phyloP scores from a whole-genome alignment of 2,888 invertebrate genomes.

The Hypsopygia costalis region DNA sequence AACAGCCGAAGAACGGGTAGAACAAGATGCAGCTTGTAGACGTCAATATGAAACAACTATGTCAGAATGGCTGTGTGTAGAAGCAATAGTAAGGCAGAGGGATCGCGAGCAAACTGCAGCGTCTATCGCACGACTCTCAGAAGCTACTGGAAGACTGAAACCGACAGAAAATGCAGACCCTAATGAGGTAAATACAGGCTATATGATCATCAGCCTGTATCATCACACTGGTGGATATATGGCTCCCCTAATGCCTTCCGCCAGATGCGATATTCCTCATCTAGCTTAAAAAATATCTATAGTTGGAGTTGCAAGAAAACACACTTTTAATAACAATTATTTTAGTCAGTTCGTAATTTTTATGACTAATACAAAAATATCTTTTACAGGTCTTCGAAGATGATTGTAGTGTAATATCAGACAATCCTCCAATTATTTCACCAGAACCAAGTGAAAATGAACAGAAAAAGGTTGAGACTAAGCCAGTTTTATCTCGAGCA shows the following conservation, averaged over 20 bases:
- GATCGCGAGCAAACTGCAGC: constrained; percentile 92
- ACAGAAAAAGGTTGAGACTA: constrained; percentile 51
- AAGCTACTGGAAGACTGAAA: constrained; percentile 80
- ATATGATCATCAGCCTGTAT: too few species aligned
- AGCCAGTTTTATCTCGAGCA: constrained; percentile 63
- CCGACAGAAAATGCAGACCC: constrained; percentile 48
- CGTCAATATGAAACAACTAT: constrained; percentile 93
- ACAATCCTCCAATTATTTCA: constrained; percentile 73
- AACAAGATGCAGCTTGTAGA: constrained; percentile 84
- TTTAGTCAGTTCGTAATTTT: too few species aligned
- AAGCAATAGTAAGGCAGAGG: constrained; percentile 92
- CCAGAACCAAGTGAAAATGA: constrained; percentile 73
- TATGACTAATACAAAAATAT: too few species aligned
- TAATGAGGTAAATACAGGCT: constrained; percentile 42
- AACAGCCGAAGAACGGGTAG: constrained; percentile 82
- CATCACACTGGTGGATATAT: too few species aligned
- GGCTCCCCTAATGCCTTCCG: too few species aligned
- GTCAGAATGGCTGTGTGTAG: constrained; percentile 97
- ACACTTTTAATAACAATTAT: too few species aligned
- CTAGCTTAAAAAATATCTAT: too few species aligned
- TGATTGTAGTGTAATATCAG: constrained; percentile 78
- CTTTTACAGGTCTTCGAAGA: constrained; percentile 76
- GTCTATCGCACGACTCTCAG: constrained; percentile 91
- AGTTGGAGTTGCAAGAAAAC: too few species aligned
- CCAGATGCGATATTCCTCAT: too few species aligned